Evolutionary conservation across 2,888 invertebrate species (phyloP), one percentile per base, ranked within the genome.

Genomic region (Seira sanloemensis): DNA sequence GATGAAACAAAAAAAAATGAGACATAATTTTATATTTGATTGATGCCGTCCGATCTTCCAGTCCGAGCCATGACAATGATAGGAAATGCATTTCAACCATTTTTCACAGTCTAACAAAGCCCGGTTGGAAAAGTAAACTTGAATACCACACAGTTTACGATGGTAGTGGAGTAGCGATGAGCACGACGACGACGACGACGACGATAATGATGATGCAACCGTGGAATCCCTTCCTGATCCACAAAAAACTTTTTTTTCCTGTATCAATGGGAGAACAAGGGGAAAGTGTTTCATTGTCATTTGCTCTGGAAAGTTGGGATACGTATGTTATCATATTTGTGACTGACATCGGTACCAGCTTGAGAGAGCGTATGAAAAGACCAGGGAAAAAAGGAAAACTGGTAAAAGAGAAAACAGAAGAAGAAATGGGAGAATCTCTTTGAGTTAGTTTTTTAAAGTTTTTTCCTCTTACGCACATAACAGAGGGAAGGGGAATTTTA

Each of bases 211-310:
- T 78, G 72, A 62, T 50, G 65, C 78, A 78, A 66, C 72, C 50
- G 72, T 78, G 25, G 72, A 62, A 72, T 78, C 78, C 71, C 72
- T 78, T 46, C 54, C 18, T 71, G 71, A 71, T 71, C 71, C 50
- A 0, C 65, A 5, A 4, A 67, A 16, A 78, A 79, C 67, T 25
- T 71, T 78, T 72, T 78, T 37, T 58, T 62, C 19, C 7, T 26
- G 12, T 62, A 12, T n/a, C 23, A 26, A 12, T 16, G 72, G 67
- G 46, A 26, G 54, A 54, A 79, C 66, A 66, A 79, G 73, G 73
- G 58, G 66, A 78, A 73, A 67, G 73, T 79, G 79, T 79, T 79
- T 79, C 73, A 54, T 74, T 79, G 79, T 79, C 79, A 79, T 79
- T n/a, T n/a, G n/a, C 58, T 27, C 50, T 37, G 7, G 69, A n/a